A percentile compares a stretch with the other conserved stretches of the same genome.
These are phyloP conservation scores for Graphium colonna DNA, from an alignment of 2,888 invertebrate species.

Conservation along the genomic window DNA sequence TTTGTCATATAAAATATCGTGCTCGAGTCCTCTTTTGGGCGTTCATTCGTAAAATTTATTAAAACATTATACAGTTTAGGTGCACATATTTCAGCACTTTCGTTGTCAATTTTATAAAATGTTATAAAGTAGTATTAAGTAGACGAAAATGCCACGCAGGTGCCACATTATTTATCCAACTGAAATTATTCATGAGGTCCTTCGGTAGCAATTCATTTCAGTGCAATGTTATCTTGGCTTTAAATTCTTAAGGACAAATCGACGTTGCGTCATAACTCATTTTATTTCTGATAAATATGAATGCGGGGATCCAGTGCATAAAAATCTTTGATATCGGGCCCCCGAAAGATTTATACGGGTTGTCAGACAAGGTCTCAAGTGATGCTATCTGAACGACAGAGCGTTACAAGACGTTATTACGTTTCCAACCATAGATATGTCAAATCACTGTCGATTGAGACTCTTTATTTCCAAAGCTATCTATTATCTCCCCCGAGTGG, in stretches of 20 bases:
- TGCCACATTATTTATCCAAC: slow-evolving; percentile 16
- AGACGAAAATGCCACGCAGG: slow-evolving; percentile 10
- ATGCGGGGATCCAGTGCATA: slow-evolving; percentile 45
- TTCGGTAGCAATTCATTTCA: slow-evolving; percentile 11
- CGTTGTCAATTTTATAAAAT: slow-evolving; percentile 3
- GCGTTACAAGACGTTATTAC: slow-evolving; percentile 36
- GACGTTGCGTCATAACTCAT: neutral
- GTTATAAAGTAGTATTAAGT: slow-evolving; percentile 16
- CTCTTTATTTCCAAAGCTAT: slow-evolving; percentile 36
- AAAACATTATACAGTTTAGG: slow-evolving; percentile 1
- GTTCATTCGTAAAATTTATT: neutral
- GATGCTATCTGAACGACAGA: slow-evolving; percentile 31
- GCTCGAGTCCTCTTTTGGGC: neutral
- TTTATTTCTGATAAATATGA: neutral
- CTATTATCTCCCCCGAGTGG: slow-evolving; percentile 28
- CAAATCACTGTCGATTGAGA: slow-evolving; percentile 35
- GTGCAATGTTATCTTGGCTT: slow-evolving; percentile 12
- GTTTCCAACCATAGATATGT: slow-evolving; percentile 37
- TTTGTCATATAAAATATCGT: neutral
- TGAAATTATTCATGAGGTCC: slow-evolving; percentile 19
- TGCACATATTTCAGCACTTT: slow-evolving; percentile 11
- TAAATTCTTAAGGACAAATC: slow-evolving; percentile 5
- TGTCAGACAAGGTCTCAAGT: slow-evolving; percentile 40
- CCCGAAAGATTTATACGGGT: slow-evolving; percentile 53
- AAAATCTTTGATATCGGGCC: slow-evolving; percentile 43